Base-by-base conservation (phyloP, 2,888 invertebrate genomes). In the Volucella inanis region DNA sequence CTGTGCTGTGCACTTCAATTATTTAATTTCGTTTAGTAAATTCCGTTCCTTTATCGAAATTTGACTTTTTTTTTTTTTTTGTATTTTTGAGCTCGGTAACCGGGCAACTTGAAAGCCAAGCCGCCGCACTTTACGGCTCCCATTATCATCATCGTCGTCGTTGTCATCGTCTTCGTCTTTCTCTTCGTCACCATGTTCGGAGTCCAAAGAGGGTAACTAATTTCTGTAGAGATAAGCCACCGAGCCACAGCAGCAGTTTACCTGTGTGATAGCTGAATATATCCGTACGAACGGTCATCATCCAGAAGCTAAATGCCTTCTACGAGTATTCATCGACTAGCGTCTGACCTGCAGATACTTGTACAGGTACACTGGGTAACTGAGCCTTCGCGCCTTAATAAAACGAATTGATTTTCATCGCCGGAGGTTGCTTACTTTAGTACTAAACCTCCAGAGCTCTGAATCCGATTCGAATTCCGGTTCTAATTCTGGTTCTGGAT, bases 21-120 rank as follows among this genome's bases (percentile, higher is more conserved):
- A 85, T 85, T 85, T 85, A 77, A 85, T 85, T 85, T 85, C 81
- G 72, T 85, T 85, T 85, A 68, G 85, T 81, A 62, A 85, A 85
- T 81, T 81, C 72, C 67, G 71, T 77, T 81, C 64, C 85, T 77
- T 85, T 85, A 85, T 85, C 85, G 85, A 85, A 81, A 77, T 85
- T 85, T 85, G 81, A 85, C 85, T 72, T 76, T 81, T 85, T 80
- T 80, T 61, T 75, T 50, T 57, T 65, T 54, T 65, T 39, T 62
- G 47, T 47, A 50, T 0, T 10, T 59, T 15, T 49, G 39, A 31
- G 31, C 31, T 31, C 31, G 6, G 31, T 31, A 31, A 61, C 39
- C 49, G 43, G 50, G 52, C 31, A 47, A 85, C 71, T 72, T 85
- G 57, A 85, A 85, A 85, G 81, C 64, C 62, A 38, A 43, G 68